Evolutionary conservation across 2,888 invertebrate species (phyloP).

Genomic region (Peribatodes rhomboidaria): DNA sequence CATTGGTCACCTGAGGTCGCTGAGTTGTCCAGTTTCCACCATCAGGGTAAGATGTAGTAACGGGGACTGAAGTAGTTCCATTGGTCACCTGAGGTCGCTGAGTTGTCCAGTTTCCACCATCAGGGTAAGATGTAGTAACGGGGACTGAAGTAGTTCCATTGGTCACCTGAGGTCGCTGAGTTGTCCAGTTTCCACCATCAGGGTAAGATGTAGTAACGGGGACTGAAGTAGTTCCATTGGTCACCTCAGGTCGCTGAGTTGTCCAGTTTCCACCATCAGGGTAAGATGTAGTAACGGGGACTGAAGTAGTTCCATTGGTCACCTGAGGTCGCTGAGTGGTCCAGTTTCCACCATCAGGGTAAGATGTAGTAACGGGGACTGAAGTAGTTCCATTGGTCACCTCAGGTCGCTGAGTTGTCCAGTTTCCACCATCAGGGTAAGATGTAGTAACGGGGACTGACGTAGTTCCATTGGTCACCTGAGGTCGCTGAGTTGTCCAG

Average conservation of each 20-base stretch:
- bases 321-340: conserved; percentile 7
- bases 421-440: too few species aligned
- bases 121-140: neutral
- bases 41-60: neutral
- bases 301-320: neutral
- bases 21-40: neutral
- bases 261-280: neutral
- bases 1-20: neutral
- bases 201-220: neutral
- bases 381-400: too few species aligned
- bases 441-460: too few species aligned
- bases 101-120: conserved; percentile 3
- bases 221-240: neutral
- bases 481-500: too few species aligned
- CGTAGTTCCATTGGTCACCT: too few species aligned
- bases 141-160: conserved; percentile 7
- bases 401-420: too few species aligned
- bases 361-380: neutral
- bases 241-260: neutral
- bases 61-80: neutral
- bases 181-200: conserved; percentile 3
- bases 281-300: neutral
- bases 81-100: neutral
- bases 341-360: neutral
- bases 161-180: neutral